A percentile compares a stretch with the other conserved stretches of the same genome.
Evolutionary conservation across 2,797 vertebrate species (phyloP).

Genomic region (Schizopygopsis malacanthus): DNA sequence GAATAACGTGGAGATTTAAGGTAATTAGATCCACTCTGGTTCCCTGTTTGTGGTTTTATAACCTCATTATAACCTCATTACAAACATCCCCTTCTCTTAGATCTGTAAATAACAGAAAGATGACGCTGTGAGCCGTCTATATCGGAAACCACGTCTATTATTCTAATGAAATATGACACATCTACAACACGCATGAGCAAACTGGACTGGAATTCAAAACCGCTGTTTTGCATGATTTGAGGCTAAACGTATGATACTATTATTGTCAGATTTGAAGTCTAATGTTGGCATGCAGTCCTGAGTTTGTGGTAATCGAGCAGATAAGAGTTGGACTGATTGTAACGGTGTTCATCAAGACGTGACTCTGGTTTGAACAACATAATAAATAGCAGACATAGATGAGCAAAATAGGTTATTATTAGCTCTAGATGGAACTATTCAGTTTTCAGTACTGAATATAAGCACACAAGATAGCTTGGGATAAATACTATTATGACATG

Average conservation of each 20-base stretch:
- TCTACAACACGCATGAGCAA: neutral
- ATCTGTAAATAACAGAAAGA: neutral
- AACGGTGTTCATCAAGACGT: neutral
- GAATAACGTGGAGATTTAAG: neutral
- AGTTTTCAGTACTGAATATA: neutral
- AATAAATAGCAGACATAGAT: neutral
- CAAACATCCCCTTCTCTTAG: neutral
- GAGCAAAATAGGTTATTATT: neutral
- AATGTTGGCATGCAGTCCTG: neutral
- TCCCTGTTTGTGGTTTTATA: slow-evolving; percentile 5
- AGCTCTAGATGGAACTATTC: neutral
- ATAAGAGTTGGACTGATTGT: neutral
- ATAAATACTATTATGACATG: no score
- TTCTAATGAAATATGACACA: neutral
- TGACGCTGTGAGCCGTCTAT: neutral
- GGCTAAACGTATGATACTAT: neutral
- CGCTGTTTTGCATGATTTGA: neutral
- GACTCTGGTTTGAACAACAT: neutral
- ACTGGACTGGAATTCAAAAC: neutral
- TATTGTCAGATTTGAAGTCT: neutral
- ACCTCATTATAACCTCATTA: slow-evolving; percentile 26
- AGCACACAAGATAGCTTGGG: no score
- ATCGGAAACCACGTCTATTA: neutral
- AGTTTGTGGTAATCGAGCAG: neutral
- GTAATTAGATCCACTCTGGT: neutral